Evolutionary conservation across 2,888 invertebrate species (phyloP).

Genomic region (Eilema sororculum): DNA sequence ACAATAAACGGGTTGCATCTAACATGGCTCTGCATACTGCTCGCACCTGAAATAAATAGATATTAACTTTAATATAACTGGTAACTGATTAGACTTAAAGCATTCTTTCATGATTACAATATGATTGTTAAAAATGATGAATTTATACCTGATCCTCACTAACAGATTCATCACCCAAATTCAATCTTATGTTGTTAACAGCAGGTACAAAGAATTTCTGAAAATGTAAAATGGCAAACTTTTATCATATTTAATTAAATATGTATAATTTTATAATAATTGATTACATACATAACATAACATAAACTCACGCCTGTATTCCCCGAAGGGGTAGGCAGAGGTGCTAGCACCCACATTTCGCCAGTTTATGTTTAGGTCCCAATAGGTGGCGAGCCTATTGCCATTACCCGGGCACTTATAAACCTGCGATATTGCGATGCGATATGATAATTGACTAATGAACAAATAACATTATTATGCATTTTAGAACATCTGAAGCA

Average conservation of each 20-base stretch:
- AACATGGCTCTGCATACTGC: slow-evolving; percentile 92
- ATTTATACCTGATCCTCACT: slow-evolving; percentile 90
- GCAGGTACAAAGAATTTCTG: slow-evolving; percentile 94
- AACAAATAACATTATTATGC: too few species aligned
- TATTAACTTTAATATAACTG: neutral
- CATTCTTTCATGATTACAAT: neutral
- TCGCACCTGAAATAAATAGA: slow-evolving; percentile 71
- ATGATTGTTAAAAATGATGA: neutral
- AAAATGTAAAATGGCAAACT: slow-evolving; percentile 57
- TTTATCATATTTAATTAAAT: neutral
- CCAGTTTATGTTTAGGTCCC: too few species aligned
- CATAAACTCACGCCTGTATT: too few species aligned
- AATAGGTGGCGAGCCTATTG: too few species aligned
- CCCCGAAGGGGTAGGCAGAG: too few species aligned
- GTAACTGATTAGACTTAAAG: neutral
- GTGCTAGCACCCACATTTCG: too few species aligned
- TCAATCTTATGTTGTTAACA: slow-evolving; percentile 91
- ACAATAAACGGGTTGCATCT: slow-evolving; percentile 92
- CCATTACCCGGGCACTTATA: too few species aligned
- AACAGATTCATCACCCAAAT: slow-evolving; percentile 91
- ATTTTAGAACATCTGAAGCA: too few species aligned
- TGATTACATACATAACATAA: too few species aligned
- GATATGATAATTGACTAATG: too few species aligned
- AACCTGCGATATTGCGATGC: too few species aligned
- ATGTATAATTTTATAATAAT: too few species aligned